Conservation (phyloP, 2,888 invertebrate species). For the Mythimna loreyi region DNA sequence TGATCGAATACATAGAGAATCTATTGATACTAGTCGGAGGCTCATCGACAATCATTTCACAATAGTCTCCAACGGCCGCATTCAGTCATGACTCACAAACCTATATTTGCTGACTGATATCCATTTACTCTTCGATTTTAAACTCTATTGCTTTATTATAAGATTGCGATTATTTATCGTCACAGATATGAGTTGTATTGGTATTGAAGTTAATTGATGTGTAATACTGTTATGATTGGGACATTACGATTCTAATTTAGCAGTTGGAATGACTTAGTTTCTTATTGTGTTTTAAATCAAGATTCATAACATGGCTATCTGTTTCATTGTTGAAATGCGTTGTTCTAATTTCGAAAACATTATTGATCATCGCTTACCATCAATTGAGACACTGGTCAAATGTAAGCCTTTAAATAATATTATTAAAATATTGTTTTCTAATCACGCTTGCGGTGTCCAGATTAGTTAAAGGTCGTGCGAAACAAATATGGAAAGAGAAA, state of each 20-base stretch:
- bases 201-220: conserved; percentile 18
- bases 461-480: no score
- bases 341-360: background rate
- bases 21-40: conserved; percentile 35
- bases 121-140: conserved; percentile 5
- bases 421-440: no score
- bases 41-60: conserved; percentile 49
- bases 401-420: background rate
- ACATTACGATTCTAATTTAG: conserved; percentile 8
- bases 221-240: conserved; percentile 22
- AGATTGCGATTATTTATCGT: background rate
- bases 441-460: no score
- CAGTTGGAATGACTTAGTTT: background rate
- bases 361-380: background rate
- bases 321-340: background rate
- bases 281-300: background rate
- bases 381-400: background rate
- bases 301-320: background rate
- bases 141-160: conserved; percentile 3
- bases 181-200: background rate
- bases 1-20: conserved; percentile 45
- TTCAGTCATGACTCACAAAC: conserved; percentile 33
- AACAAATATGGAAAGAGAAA: no score
- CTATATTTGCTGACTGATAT: conserved; percentile 1
- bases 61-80: conserved; percentile 32